Evolutionary conservation across 2,113 vertebrate genomes (phyloP).

Genomic region (Sebastes schlegelii): DNA sequence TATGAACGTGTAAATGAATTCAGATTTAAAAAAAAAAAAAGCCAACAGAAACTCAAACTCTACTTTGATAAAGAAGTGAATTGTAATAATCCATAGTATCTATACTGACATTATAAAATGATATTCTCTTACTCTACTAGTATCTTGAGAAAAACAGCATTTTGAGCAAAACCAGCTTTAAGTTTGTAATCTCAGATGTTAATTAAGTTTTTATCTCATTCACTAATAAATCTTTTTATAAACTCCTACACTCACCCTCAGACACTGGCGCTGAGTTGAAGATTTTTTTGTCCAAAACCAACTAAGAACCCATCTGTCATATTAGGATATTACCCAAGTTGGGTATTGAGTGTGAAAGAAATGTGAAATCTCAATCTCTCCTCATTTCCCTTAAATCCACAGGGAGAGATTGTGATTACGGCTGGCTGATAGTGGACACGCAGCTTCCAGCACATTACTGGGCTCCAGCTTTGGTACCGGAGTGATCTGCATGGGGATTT

Average conservation of each 20-base stretch:
- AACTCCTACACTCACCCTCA: slow-evolving; percentile 33
- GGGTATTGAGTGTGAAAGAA: slow-evolving; percentile 54
- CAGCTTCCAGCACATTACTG: slow-evolving; percentile 51
- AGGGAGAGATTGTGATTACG: slow-evolving; percentile 41
- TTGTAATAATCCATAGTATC: neutral
- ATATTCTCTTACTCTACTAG: neutral
- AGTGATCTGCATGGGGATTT: slow-evolving; percentile 31
- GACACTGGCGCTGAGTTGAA: slow-evolving; percentile 28
- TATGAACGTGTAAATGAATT: neutral
- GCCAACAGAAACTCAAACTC: neutral
- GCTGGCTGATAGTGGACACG: slow-evolving; percentile 42
- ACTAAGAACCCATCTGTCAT: slow-evolving; percentile 49
- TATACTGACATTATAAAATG: neutral
- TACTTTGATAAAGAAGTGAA: neutral
- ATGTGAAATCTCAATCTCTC: slow-evolving; percentile 51
- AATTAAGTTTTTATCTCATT: slow-evolving; percentile 38
- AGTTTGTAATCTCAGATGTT: slow-evolving; percentile 2
- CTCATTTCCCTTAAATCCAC: slow-evolving; percentile 43
- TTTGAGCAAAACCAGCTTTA: slow-evolving; percentile 1
- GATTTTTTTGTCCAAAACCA: slow-evolving; percentile 56
- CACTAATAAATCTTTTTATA: slow-evolving; percentile 37
- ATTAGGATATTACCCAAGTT: slow-evolving; percentile 40
- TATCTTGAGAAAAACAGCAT: slow-evolving; percentile 22
- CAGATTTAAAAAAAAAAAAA: neutral
- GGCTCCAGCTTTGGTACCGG: slow-evolving; percentile 24